Base-by-base conservation (phyloP, 1,140 invertebrate genomes). In the Drosophila athabasca region DNA sequence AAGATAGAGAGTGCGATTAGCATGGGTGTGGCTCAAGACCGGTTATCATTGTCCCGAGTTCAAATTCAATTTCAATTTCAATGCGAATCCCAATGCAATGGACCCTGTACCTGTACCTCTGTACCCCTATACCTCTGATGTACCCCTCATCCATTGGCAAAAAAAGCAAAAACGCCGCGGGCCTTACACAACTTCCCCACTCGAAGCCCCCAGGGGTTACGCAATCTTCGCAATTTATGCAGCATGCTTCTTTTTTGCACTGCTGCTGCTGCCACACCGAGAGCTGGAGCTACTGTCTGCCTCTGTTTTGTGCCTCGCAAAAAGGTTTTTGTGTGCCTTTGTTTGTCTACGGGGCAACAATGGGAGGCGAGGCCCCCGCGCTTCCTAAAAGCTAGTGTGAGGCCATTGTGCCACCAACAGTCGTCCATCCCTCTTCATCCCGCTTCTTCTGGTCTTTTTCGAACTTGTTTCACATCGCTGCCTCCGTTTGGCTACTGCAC, bases 211-310 rank as follows among this genome's bases (percentile, higher is more conserved):
- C 43, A 31, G 62, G 54, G 31, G 61, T 88, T 88, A 77, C 84
- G 79, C 72, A 88, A 88, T 73, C 75, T 58, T 15, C 65, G 79
- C 79, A 78, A 88, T 88, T 88, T 88, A 88, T 88, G 83, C 83
- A 89, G 71, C 83, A 73, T 72, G 60, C 74, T 76, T 76, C 59
- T 78, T 77, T 62, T 65, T 64, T 57, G 54, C 62, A 11, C 45
- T 58, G 54, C 44, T 66, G 43, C 62, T 58, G 59, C 69, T 76
- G 46, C 60, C 58, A 39, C 35, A 35, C 9, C 9, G 31, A 35
- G 31, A 35, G 31, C 31, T 35, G 31, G 31, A 39, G 35, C 48
- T 66, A 52, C 54, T 41, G 55, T 35, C 59, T 66, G 70, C 71
- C 76, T 84, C 77, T 69, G 72, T 76, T 79, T 79, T 74, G 77